Evolutionary conservation across 2,797 vertebrate genomes (phyloP).

Genomic region (Rhodeus uyekii): DNA sequence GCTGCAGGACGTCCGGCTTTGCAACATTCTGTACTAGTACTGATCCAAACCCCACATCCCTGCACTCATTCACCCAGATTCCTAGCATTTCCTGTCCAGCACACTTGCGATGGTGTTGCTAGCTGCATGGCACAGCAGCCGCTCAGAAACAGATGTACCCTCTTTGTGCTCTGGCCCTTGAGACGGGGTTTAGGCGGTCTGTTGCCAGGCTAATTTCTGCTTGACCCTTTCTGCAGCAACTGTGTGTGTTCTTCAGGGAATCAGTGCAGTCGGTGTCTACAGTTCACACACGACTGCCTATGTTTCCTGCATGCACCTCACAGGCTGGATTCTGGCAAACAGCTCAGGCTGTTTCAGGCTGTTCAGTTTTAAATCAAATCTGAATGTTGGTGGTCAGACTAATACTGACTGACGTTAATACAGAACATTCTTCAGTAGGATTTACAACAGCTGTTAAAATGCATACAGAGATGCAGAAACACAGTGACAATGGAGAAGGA

Average conservation of each 20-base stretch:
- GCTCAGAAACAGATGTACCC: conserved; percentile 49
- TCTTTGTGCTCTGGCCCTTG: conserved; percentile 30
- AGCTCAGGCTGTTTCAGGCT: conserved; percentile 22
- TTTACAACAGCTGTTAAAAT: background rate
- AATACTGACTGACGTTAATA: background rate
- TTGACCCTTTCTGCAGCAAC: conserved; percentile 18
- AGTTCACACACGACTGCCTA: conserved; percentile 22
- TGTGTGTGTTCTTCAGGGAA: conserved; percentile 20
- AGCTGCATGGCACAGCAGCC: conserved; percentile 24
- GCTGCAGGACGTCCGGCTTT: conserved; percentile 35
- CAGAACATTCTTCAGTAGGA: background rate
- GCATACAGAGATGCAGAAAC: background rate
- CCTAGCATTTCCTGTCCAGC: conserved; percentile 1
- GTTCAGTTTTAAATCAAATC: conserved; percentile 46
- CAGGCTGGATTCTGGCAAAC: conserved; percentile 42
- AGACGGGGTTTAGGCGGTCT: conserved; percentile 23
- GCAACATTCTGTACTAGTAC: background rate
- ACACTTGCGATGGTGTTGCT: conserved; percentile 1
- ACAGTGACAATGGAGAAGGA: background rate
- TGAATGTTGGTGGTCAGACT: conserved; percentile 23
- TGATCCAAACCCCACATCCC: conserved; percentile 1
- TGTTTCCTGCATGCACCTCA: conserved; percentile 39
- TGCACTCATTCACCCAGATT: conserved; percentile 2
- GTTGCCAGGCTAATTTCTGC: conserved; percentile 44
- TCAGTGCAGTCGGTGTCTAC: conserved; percentile 27